Evolutionary conservation across 2,113 vertebrate genomes (phyloP), one percentile per base, ranked within the genome.

Genomic region (Poeciliopsis turrubarensis): DNA sequence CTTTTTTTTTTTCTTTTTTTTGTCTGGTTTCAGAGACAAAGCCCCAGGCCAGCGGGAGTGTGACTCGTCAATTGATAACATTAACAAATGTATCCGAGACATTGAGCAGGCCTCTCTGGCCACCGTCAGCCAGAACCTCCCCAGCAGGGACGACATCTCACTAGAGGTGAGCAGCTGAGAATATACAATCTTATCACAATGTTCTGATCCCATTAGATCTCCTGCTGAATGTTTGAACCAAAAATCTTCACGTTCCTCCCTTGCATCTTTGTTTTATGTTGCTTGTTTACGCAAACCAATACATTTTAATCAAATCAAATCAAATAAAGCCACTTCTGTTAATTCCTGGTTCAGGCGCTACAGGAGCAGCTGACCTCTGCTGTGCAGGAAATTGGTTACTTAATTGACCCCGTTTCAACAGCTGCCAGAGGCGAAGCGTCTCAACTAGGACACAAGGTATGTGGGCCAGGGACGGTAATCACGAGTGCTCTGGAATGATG

Each of bases 391-490:
- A 99, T 99, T 13, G 97, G 98, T 2, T 95, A 99, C 83, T 96
- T 99, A 57, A 97, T 99, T 2, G 97, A 99, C 88, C 98, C 98
- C 39, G 96, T 98, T 75, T 96, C 96, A 72, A 99, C 96, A 0
- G 97, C 97, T 17, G 97, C 98, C 64, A 94, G 97, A 12, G 98
- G 98, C 78, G 98, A 99, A 85, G 98, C 98, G 30, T 97, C 98
- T 66, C 98, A 99, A 92, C 95, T 99, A 79, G 98, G 98, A 63
- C 98, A 99, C 90, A 99, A 99, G 97, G 98, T 99, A 87, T 82
- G 29, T 81, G 79, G 89, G 75, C 27, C 89, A 86, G 60, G 30
- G 63, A 86, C 44, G 68, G 75, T 87, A 82, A 91, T 89, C 81
- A 84, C 70, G 68, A 76, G 62, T 77, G 62, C 68, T 60, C 29